Conservation (phyloP, 2,113 vertebrate species). For the Gallinago media region DNA sequence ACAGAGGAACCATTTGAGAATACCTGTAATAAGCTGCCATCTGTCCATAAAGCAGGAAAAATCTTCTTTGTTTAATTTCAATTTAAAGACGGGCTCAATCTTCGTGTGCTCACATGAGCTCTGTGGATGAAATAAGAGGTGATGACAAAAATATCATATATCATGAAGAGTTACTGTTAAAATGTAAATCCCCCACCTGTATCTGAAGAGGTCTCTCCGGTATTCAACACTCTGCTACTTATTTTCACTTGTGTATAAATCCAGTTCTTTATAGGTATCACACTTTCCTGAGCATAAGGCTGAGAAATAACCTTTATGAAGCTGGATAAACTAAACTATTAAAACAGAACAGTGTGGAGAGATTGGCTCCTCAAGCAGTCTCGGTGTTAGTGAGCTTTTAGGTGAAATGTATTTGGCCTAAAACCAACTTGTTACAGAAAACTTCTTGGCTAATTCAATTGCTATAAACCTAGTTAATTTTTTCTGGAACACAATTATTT, state of each 20-base stretch:
- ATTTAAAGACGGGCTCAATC: not conserved
- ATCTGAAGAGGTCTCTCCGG: not conserved
- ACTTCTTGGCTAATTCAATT: conserved; percentile 19
- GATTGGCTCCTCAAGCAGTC: not conserved
- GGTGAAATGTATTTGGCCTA: conserved; percentile 42
- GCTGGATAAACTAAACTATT: conserved; percentile 24
- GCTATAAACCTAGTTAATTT: conserved; percentile 17
- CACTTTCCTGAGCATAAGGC: not conserved
- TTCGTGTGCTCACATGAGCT: not conserved
- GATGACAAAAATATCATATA: not conserved
- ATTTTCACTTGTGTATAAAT: not conserved
- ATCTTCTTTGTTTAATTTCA: not conserved
- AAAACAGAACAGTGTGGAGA: not conserved
- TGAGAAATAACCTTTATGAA: conserved; percentile 33
- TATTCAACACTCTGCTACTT: not conserved
- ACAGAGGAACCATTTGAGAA: conserved; percentile 17
- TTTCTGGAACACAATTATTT: not conserved
- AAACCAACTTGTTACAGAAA: conserved; percentile 35
- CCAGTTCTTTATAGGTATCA: not conserved
- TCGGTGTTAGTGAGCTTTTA: not conserved
- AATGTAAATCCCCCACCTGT: not conserved
- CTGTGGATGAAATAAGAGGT: not conserved
- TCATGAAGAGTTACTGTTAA: not conserved
- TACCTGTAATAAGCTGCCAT: conserved; percentile 45
- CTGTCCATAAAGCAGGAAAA: conserved; percentile 25